phyloP scores from a whole-genome alignment of 2,888 invertebrate genomes.

The Pheosia tremula region DNA sequence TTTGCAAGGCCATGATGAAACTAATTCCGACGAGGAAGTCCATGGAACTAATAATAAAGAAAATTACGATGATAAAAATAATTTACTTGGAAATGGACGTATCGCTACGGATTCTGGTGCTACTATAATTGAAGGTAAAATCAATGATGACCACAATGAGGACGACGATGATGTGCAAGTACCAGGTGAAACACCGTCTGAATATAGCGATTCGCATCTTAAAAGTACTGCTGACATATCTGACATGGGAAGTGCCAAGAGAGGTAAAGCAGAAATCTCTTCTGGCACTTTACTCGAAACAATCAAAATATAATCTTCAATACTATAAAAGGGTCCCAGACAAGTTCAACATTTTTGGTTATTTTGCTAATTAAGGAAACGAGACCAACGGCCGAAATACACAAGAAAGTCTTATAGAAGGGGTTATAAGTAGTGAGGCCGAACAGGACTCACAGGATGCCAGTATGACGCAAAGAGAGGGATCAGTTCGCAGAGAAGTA shows the following conservation, averaged over 20 bases:
- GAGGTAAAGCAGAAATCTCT: slow-evolving; percentile 74
- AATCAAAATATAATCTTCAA: slow-evolving; percentile 66
- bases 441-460: slow-evolving; percentile 80
- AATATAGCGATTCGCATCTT: slow-evolving; percentile 70
- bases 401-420: slow-evolving; percentile 80
- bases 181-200: slow-evolving; percentile 74
- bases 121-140: slow-evolving; percentile 70
- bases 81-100: slow-evolving; percentile 15
- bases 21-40: slow-evolving; percentile 19
- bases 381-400: slow-evolving; percentile 72
- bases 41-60: slow-evolving; percentile 16
- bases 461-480: slow-evolving; percentile 71
- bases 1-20: slow-evolving; percentile 13
- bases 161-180: slow-evolving; percentile 84
- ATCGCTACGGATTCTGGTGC: slow-evolving; percentile 40
- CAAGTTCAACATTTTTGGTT: slow-evolving; percentile 81
- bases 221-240: slow-evolving; percentile 68
- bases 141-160: slow-evolving; percentile 68
- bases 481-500: slow-evolving; percentile 68
- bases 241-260: slow-evolving; percentile 72
- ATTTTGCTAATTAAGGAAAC: slow-evolving; percentile 84
- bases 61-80: slow-evolving; percentile 34
- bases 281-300: slow-evolving; percentile 75
- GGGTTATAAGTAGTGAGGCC: slow-evolving; percentile 75
- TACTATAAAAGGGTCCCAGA: slow-evolving; percentile 75